Conservation (phyloP, 1,140 invertebrate genomes). For the Drosophila nikananu region DNA sequence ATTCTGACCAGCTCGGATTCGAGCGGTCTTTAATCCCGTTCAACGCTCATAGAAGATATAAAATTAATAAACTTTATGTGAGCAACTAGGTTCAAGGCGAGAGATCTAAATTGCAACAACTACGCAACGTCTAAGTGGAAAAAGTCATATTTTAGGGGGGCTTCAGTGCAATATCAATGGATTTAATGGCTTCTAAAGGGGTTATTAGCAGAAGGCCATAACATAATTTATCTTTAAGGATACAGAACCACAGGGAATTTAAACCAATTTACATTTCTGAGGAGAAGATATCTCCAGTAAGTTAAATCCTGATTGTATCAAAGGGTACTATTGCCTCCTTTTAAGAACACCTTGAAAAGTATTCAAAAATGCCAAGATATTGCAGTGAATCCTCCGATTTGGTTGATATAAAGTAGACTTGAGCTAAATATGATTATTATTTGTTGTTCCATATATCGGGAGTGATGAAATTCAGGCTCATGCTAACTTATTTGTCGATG, state of each 20-base stretch:
- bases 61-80: slow-evolving; percentile 80
- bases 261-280: not conserved
- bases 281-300: not conserved
- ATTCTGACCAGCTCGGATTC: slow-evolving; percentile 26
- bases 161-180: not conserved
- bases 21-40: slow-evolving; percentile 44
- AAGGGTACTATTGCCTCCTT: not conserved
- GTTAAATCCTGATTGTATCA: not conserved
- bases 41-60: slow-evolving; percentile 80
- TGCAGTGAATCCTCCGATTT: not conserved
- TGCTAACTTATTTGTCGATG: slow-evolving; percentile 60
- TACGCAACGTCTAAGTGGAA: slow-evolving; percentile 68
- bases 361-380: not conserved
- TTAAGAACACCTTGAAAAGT: not conserved
- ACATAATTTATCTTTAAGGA: not conserved
- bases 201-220: not conserved
- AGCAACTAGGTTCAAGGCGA: slow-evolving; percentile 74
- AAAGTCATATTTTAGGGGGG: slow-evolving; percentile 12
- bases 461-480: slow-evolving; percentile 57
- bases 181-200: not conserved
- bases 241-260: not conserved
- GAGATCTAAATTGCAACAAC: slow-evolving; percentile 70
- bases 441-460: slow-evolving; percentile 9
- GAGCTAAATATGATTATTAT: slow-evolving; percentile 25
- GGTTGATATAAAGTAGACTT: slow-evolving; percentile 26